Percentiles rank a stretch among this genome's conserved stretches.
Conservation (phyloP, 23 tunicate species). For the Corella eumyota region DNA sequence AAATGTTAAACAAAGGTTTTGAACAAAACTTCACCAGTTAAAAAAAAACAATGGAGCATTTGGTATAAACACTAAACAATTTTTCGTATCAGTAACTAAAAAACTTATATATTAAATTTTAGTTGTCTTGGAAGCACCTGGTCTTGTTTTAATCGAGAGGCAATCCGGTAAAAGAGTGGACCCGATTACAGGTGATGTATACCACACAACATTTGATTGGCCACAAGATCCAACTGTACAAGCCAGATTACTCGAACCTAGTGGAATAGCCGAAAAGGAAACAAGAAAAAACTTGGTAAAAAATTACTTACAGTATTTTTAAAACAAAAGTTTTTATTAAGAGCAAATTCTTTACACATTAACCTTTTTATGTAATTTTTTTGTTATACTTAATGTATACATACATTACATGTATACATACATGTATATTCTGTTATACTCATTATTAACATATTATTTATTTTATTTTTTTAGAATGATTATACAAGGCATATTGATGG, state of each 20-base stretch:
- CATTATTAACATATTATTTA: not conserved
- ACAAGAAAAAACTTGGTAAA: constrained; percentile 47
- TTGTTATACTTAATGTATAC: not conserved
- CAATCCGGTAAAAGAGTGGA: constrained; percentile 85
- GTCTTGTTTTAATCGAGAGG: constrained; percentile 70
- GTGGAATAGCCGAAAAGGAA: constrained; percentile 49
- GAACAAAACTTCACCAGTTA: not conserved
- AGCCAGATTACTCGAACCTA: constrained; percentile 69
- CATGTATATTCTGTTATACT: not conserved
- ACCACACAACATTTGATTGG: constrained; percentile 97
- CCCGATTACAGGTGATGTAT: constrained; percentile 88
- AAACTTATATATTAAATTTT: too few relatives aligned
- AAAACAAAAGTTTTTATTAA: too few relatives aligned
- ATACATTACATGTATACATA: too few relatives aligned
- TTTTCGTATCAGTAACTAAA: too few relatives aligned
- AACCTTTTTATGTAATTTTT: not conserved
- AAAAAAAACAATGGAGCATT: too few relatives aligned
- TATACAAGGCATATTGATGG: constrained; percentile 41
- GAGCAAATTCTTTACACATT: not conserved
- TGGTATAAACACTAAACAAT: too few relatives aligned
- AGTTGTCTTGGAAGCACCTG: constrained; percentile 76
- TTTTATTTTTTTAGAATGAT: constrained; percentile 20
- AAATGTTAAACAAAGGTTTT: not conserved
- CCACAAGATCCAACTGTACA: constrained; percentile 80
- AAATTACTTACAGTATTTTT: not conserved